Evolutionary conservation across 2,113 vertebrate genomes (phyloP), one percentile per base, ranked within the genome.

Genomic region (Atlantisia rogersi): DNA sequence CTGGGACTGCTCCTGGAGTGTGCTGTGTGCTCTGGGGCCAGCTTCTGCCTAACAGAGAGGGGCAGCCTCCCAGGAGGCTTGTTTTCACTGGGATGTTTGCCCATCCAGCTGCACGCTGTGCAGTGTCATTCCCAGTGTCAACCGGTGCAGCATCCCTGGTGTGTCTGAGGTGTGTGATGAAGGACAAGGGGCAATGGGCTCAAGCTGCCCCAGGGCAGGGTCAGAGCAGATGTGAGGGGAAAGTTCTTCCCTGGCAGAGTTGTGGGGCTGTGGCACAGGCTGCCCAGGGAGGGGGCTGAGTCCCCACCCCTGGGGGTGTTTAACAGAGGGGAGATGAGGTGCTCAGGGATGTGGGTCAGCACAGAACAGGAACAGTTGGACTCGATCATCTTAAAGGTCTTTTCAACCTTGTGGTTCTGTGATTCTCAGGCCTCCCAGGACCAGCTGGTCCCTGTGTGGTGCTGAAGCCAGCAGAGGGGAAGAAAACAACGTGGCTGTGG

Each of bases 101-200:
- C 56, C 28, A 26, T 10, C 55, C 60, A 21, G 9, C 60, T 24
- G 8, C 58, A 42, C 9, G 10, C 24, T 25, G 18, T 32, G 37
- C 32, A 10, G 8, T 19, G 42, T 14, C n/a, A 12, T 6, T 26
- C n/a, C 17, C 64, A 42, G 17, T 64, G 82, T 53, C 56, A 69
- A 3, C 20, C 0, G 0, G 9, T 18, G 18, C 56, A 59, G 11
- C 18, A 31, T 46, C 50, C 50, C 21, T 2, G 1, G 18, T 35
- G 65, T 25, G 70, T 15, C 9, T 16, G 83, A 75, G 39, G 11
- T 37, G 46, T 24, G 53, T 68, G 44, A 5, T 44, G 58, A 37
- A 52, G 44, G 62, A 56, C 44, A 18, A 46, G 44, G 44, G 44
- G 44, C 44, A 46, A 18, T 46, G 44, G 44, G 17, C 44, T 46